Evolutionary conservation across 2,797 vertebrate species (phyloP), one percentile per base, ranked within the genome.

Genomic region (Pangasius sanitwongsei): DNA sequence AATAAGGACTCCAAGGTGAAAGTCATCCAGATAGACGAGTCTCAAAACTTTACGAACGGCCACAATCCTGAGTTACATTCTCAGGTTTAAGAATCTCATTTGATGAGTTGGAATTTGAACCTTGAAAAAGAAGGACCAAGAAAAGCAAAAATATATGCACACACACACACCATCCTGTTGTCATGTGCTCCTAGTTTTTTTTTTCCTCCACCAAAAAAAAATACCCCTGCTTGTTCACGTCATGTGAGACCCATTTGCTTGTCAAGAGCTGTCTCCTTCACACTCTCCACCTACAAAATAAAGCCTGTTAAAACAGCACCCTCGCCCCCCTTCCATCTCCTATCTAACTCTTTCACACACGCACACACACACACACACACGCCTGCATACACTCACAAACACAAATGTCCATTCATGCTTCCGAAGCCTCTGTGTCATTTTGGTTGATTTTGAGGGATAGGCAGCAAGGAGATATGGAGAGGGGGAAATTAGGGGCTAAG

Each of bases 211-310:
- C n/a, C n/a, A n/a, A n/a, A n/a, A n/a, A 78, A 44, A 87, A 44
- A 44, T 44, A 41, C 72, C 87, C 82, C 82, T 86, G 86, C 78
- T 84, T 89, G 44, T 82, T 70, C 75, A 82, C 12, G 86, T 89
- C 91, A 92, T 88, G 87, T 86, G 86, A 90, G 86, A 88, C 82
- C 70, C 83, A 91, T 91, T 91, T 91, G 89, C 89, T 88, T 13
- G 31, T 90, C 57, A 78, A 86, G 20, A 83, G 81, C 55, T 69
- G 87, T 55, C 77, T 83, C 53, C 89, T 88, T 88, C 86, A 89
- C 88, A 91, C 89, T 28, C 55, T 82, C 69, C 57, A 87, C 83
- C 81, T 78, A 87, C 57, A 83, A 88, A 65, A 83, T 23, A 57
- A 86, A 70, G 50, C 74, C 67, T 87, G 81, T n/a, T 75, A 85